Evolutionary conservation across 2,888 invertebrate genomes (phyloP).

Genomic region (Coelogynopora nodosa): DNA sequence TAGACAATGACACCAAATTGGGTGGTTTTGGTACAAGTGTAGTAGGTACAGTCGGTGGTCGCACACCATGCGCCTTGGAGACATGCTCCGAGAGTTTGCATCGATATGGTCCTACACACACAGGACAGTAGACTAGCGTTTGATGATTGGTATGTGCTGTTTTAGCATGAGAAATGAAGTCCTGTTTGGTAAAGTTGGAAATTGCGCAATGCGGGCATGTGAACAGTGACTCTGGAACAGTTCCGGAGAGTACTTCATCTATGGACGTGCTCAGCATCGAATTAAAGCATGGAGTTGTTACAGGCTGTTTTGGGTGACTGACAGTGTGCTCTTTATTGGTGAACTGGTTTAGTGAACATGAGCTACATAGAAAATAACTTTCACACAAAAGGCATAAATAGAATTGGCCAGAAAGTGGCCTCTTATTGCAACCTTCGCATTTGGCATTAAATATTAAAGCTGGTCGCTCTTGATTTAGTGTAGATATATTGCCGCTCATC

Average conservation of each 20-base stretch:
- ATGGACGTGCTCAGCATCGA: background rate
- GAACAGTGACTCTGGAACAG: background rate
- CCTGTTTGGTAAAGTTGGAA: background rate
- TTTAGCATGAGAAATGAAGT: background rate
- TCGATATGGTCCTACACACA: background rate
- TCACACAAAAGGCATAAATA: background rate
- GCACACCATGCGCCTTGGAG: background rate
- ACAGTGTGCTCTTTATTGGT: background rate
- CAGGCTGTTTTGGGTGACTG: slow-evolving; percentile 5
- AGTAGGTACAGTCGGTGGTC: background rate
- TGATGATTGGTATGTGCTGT: background rate
- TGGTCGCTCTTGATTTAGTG: background rate
- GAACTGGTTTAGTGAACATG: background rate
- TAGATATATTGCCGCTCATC: background rate
- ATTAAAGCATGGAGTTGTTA: background rate
- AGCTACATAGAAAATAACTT: background rate
- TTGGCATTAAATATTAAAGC: slow-evolving; percentile 4
- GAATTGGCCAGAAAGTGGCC: background rate
- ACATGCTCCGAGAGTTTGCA: background rate
- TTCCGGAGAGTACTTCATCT: background rate
- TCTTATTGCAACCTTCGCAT: background rate
- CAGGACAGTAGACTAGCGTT: background rate
- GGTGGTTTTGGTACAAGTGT: background rate
- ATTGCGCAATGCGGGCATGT: background rate
- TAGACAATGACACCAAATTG: background rate